These are phyloP conservation scores for Paedocypris micromegethes DNA, from an alignment of 2,797 vertebrate genomes.

Conservation along the genomic window DNA sequence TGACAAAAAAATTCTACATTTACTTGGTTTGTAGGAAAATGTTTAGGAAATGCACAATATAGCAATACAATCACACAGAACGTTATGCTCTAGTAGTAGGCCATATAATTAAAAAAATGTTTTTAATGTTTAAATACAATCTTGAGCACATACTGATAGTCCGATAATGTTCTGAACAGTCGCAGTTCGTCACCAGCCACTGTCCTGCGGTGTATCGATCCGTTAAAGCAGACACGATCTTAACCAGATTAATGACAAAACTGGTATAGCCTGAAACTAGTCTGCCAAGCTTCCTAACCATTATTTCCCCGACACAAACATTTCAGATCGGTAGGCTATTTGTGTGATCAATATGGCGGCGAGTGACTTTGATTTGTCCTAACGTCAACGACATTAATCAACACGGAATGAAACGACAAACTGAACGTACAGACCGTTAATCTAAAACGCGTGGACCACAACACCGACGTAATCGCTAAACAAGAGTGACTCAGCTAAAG, in stretches of 20 bases:
- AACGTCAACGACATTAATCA: background rate
- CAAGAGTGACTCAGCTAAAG: conserved; percentile 61
- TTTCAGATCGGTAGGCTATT: too few relatives aligned
- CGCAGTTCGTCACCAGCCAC: background rate
- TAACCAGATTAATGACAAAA: background rate
- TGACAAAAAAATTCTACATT: too few relatives aligned
- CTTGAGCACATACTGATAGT: background rate
- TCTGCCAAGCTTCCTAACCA: background rate
- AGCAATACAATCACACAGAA: too few relatives aligned
- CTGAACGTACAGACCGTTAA: too few relatives aligned
- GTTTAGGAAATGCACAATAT: too few relatives aligned
- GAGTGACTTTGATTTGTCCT: conserved; percentile 52
- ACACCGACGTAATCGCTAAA: too few relatives aligned
- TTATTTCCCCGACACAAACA: background rate
- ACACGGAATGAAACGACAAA: too few relatives aligned
- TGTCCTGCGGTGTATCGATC: background rate
- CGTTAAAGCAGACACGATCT: background rate
- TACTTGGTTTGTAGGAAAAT: too few relatives aligned
- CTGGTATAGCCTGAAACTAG: background rate
- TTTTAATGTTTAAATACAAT: background rate
- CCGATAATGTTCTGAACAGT: too few relatives aligned
- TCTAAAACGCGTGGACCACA: too few relatives aligned
- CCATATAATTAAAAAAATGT: background rate
- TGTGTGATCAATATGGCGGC: conserved; percentile 10
- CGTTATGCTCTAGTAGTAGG: too few relatives aligned